Conservation (phyloP, 2,888 invertebrate genomes). For the Aporophyla lueneburgensis region DNA sequence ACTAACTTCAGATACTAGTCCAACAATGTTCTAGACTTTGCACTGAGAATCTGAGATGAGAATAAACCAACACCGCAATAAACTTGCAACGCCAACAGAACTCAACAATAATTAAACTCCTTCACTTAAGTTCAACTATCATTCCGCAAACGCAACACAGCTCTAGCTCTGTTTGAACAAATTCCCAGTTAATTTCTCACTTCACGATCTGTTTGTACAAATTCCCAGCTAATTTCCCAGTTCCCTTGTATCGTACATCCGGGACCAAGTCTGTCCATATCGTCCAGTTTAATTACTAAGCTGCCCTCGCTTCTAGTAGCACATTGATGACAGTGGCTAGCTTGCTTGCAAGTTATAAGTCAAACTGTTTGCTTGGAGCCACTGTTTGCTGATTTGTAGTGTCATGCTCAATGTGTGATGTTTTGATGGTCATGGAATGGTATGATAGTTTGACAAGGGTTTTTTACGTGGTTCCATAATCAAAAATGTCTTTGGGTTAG, state of each 20-base stretch:
- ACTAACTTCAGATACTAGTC: neutral
- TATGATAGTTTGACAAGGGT: neutral
- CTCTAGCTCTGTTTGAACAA: constrained; percentile 41
- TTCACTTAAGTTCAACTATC: constrained; percentile 36
- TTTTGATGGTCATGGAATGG: constrained; percentile 6
- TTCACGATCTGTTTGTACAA: constrained; percentile 50
- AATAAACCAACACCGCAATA: constrained; percentile 23
- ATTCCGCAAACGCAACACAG: constrained; percentile 43
- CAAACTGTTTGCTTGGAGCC: constrained; percentile 29
- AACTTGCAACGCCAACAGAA: constrained; percentile 24
- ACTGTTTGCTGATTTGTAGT: constrained; percentile 23
- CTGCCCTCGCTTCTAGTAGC: constrained; percentile 62
- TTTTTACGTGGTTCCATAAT: neutral
- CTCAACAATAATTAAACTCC: constrained; percentile 40
- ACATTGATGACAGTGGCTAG: constrained; percentile 58
- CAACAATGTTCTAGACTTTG: constrained; percentile 20
- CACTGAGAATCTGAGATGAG: constrained; percentile 18
- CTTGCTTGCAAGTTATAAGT: constrained; percentile 58
- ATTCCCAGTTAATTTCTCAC: constrained; percentile 32
- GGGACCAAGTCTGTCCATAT: constrained; percentile 69
- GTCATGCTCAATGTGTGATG: constrained; percentile 1
- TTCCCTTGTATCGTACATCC: constrained; percentile 59
- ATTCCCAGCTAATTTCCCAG: constrained; percentile 57
- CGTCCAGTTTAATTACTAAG: constrained; percentile 76
- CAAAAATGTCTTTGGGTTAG: neutral